phyloP scores from a whole-genome alignment of 2,888 invertebrate species.

The Lithophane ornitopus region DNA sequence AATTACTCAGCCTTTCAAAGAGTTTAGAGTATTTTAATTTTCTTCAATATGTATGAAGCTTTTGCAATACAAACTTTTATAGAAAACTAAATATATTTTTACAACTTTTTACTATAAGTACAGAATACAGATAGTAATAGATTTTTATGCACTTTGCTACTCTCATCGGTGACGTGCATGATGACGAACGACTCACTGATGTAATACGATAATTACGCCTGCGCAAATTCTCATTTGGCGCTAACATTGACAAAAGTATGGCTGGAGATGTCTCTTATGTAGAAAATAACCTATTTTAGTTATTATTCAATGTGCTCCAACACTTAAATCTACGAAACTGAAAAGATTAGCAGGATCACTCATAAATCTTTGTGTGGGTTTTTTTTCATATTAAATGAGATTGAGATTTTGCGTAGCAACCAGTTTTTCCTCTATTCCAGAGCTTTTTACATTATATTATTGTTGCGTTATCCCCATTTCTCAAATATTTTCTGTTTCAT shows the following conservation, averaged over 20 bases:
- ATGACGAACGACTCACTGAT: background rate
- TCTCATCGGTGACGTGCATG: background rate
- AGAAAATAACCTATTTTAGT: no score
- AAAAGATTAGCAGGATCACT: background rate
- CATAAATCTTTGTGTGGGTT: background rate
- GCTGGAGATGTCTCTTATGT: background rate
- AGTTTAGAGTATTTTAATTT: background rate
- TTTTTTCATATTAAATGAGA: conserved; percentile 16
- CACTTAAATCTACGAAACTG: background rate
- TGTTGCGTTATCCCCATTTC: conserved; percentile 14
- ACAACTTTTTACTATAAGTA: no score
- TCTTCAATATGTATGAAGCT: background rate
- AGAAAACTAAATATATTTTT: background rate
- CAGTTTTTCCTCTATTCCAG: conserved; percentile 3
- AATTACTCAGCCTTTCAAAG: conserved; percentile 4
- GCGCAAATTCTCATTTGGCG: background rate
- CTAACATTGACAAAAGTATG: background rate
- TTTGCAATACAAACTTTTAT: background rate
- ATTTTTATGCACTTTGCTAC: background rate
- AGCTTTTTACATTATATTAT: conserved; percentile 10
- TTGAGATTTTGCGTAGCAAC: conserved; percentile 36
- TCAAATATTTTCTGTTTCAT: background rate
- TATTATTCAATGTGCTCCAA: no score
- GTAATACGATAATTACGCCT: conserved; percentile 4
- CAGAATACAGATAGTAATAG: background rate